Base-by-base conservation (phyloP, 2,113 vertebrate species). In the Eudyptes chrysolophus region DNA sequence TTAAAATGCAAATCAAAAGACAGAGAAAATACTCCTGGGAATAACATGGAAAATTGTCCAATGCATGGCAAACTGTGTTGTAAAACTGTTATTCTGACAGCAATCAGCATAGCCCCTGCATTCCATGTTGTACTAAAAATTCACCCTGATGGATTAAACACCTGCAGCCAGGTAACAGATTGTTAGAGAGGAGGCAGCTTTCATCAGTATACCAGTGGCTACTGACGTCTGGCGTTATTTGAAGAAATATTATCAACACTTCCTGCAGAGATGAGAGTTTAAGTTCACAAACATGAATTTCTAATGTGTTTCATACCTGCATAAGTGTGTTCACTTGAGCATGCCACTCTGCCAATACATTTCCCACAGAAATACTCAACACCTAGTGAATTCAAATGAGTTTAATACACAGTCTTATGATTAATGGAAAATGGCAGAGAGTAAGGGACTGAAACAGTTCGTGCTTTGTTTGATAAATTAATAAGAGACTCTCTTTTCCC, bases 381-480 rank as follows among this genome's bases (percentile, higher is more conserved):
- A 97, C 49, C 84, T 90, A 61, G 51, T 94, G 97, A 97, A 98
- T 98, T 97, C 94, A 98, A 97, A 98, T 98, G 92, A 98, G 83
- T 98, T 98, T 98, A 97, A 98, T 97, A 96, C 93, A 92, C 92
- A 97, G 97, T 92, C 95, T 98, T 96, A 97, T 97, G 98, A 98
- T 98, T 98, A 98, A 98, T 98, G 95, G 92, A 98, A 98, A 98
- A 98, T 97, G 98, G 97, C 98, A 98, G 94, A 97, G 94, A 97
- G 95, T 98, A 98, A 97, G 97, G 97, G 98, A 98, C 93, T 97
- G 97, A 98, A 98, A 97, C 97, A 94, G 97, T 98, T 97, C 85
- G 70, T 98, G 98, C 98, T 98, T 98, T 98, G 97, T 97, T 98
- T 98, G 98, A 98, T 98, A 98, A 98, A 98, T 98, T 98, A 98